Percentiles rank a stretch among this genome's conserved stretches.
These are phyloP conservation scores for Rana temporaria DNA, from an alignment of 2,113 vertebrate species.

Conservation along the genomic window DNA sequence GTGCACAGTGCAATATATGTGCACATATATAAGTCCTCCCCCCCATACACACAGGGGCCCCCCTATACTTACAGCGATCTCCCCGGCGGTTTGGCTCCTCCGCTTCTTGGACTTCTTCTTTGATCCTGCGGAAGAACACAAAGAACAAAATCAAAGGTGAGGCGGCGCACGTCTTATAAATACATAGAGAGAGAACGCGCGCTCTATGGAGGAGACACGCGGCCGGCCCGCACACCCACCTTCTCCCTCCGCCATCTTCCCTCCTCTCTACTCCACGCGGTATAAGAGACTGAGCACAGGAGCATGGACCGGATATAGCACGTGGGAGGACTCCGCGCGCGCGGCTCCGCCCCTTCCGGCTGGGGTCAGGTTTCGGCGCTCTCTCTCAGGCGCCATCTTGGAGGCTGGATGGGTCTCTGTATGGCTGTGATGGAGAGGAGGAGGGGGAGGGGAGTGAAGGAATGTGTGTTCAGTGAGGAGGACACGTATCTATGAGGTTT, in stretches of 20 bases:
- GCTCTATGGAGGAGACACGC: neutral
- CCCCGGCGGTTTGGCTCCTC: conserved; percentile 17
- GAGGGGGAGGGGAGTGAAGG: too few relatives aligned
- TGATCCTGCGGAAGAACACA: neutral
- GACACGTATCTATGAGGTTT: too few relatives aligned
- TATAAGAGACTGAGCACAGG: conserved; percentile 4
- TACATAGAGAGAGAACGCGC: neutral
- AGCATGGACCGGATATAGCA: conserved; percentile 12
- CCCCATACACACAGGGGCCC: too few relatives aligned
- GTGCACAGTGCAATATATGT: too few relatives aligned
- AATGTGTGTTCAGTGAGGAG: too few relatives aligned
- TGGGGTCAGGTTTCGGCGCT: too few relatives aligned
- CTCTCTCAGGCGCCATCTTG: too few relatives aligned
- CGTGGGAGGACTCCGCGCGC: neutral
- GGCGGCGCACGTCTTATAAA: too few relatives aligned
- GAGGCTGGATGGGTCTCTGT: too few relatives aligned
- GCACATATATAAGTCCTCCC: too few relatives aligned
- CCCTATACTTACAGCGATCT: conserved; percentile 23
- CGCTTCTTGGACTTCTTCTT: conserved; percentile 37
- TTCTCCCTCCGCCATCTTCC: conserved; percentile 21
- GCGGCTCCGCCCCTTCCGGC: neutral
- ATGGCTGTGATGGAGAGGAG: too few relatives aligned
- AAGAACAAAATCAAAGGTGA: neutral
- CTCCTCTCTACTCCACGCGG: conserved; percentile 29
- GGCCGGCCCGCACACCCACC: neutral